Percentiles rank a stretch among this genome's conserved stretches.
These are phyloP conservation scores for Cephus rjabovi DNA, from an alignment of 2,888 invertebrate genomes.

Conservation along the genomic window DNA sequence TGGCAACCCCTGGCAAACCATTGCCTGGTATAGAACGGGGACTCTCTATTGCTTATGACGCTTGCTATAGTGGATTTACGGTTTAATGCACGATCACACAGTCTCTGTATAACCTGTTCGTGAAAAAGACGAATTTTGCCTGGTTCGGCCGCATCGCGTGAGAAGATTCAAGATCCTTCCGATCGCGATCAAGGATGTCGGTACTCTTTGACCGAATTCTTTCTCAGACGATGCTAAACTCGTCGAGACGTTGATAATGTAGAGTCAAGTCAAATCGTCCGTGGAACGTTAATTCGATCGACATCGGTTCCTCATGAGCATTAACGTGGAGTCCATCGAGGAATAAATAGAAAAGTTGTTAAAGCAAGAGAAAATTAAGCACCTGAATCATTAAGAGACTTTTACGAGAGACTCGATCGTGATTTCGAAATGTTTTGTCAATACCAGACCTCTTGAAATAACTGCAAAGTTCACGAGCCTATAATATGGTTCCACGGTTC, in stretches of 20 bases:
- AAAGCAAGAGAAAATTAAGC: background rate
- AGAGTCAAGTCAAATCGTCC: background rate
- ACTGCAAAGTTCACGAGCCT: background rate
- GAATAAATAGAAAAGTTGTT: background rate
- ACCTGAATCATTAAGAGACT: background rate
- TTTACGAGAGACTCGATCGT: background rate
- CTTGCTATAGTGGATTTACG: conserved; percentile 59
- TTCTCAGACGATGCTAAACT: background rate
- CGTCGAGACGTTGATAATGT: background rate
- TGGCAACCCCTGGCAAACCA: conserved; percentile 30
- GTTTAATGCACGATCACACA: conserved; percentile 51
- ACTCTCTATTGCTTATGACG: conserved; percentile 64
- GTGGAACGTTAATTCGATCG: background rate
- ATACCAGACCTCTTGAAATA: conserved; percentile 19
- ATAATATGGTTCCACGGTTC: background rate
- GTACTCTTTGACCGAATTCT: background rate
- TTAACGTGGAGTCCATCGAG: background rate
- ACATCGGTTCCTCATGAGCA: background rate
- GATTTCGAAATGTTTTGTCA: conserved; percentile 16
- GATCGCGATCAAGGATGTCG: background rate
- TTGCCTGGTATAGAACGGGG: conserved; percentile 13
- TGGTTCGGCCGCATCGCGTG: background rate
- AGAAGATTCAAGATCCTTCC: background rate
- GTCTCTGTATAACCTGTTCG: conserved; percentile 6
- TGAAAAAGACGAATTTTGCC: background rate